Evolutionary conservation across 1,140 invertebrate genomes (phyloP).

Genomic region (Aporrectodea caliginosa): DNA sequence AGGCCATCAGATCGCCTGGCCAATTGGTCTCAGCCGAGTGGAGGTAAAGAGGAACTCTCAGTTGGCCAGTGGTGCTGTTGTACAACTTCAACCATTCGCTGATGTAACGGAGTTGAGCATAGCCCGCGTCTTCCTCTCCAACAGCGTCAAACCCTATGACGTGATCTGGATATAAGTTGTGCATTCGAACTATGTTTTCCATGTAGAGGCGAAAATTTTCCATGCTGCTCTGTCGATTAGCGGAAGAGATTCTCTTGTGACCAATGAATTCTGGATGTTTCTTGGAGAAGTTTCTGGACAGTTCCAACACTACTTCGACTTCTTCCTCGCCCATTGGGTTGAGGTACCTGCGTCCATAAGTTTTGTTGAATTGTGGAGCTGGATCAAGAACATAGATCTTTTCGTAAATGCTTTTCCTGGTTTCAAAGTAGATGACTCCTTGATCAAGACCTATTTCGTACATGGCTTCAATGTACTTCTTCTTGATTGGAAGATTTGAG

Average conservation of each 20-base stretch:
- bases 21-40: constrained; percentile 42
- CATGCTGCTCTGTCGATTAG: not conserved
- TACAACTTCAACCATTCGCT: constrained; percentile 32
- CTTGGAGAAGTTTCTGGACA: not conserved
- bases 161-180: constrained; percentile 35
- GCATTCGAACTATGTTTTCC: constrained; percentile 20
- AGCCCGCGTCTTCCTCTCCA: constrained; percentile 41
- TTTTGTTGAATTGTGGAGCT: not conserved
- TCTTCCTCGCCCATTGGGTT: constrained; percentile 35
- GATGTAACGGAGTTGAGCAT: constrained; percentile 39
- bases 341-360: constrained; percentile 33
- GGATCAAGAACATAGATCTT: constrained; percentile 35
- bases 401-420: constrained; percentile 22
- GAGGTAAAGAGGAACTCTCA: constrained; percentile 34
- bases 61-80: constrained; percentile 17
- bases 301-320: constrained; percentile 19
- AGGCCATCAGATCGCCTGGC: constrained; percentile 39
- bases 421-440: constrained; percentile 39
- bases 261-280: constrained; percentile 37
- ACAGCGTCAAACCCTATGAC: constrained; percentile 41
- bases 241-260: constrained; percentile 33
- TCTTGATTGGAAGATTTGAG: constrained; percentile 28
- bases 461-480: constrained; percentile 34
- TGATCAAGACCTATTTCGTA: constrained; percentile 36
- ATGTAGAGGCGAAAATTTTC: not conserved